Conservation (phyloP, 2,797 vertebrate species). For the Momotus momota region DNA sequence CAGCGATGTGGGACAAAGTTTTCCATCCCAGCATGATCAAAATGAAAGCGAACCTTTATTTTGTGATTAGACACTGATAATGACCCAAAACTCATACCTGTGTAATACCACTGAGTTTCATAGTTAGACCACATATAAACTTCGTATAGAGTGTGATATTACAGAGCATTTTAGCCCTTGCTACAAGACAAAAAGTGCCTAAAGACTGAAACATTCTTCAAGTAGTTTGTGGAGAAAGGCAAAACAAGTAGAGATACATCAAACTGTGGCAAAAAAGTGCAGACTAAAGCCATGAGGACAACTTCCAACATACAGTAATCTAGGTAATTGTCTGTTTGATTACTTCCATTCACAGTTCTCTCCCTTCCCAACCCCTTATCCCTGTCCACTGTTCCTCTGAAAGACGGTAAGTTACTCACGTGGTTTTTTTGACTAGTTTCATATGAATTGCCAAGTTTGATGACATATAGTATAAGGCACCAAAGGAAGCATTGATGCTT, state of each 20-base stretch:
- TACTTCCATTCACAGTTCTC: background rate
- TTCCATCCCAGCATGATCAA: background rate
- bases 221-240: background rate
- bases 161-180: background rate
- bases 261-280: background rate
- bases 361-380: background rate
- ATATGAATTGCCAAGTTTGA: background rate
- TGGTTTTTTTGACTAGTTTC: background rate
- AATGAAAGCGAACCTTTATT: background rate
- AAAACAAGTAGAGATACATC: background rate
- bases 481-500: background rate
- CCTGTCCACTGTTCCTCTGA: background rate
- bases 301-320: background rate
- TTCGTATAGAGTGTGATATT: background rate
- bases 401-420: background rate
- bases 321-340: background rate
- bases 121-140: background rate
- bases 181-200: background rate
- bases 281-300: background rate
- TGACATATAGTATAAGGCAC: background rate
- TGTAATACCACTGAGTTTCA: background rate
- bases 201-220: background rate
- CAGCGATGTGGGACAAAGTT: background rate
- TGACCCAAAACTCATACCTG: background rate
- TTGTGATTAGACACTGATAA: background rate